These are phyloP conservation scores for Conus betulinus DNA, from an alignment of 1,140 invertebrate species.

Conservation along the genomic window DNA sequence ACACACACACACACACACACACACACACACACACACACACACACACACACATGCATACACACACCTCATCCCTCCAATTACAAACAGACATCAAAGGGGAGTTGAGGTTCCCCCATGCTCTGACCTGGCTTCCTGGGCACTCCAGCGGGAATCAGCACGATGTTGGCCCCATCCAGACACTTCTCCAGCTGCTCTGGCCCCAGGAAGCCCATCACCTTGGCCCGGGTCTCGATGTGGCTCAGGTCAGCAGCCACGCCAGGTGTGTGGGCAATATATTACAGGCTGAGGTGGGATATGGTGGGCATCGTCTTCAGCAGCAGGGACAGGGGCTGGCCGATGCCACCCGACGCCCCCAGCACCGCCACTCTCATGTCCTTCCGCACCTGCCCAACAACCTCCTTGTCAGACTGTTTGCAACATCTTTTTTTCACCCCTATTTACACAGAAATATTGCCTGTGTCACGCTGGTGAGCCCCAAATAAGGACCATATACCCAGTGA, in stretches of 20 bases:
- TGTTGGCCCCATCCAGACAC: slow-evolving; percentile 83
- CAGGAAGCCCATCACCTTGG: slow-evolving; percentile 88
- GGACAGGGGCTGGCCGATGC: slow-evolving; percentile 98
- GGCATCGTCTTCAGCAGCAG: slow-evolving; percentile 95
- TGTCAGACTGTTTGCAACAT: no score
- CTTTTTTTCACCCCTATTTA: no score
- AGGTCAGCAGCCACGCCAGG: slow-evolving; percentile 98
- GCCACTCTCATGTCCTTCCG: slow-evolving; percentile 85
- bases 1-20: no score
- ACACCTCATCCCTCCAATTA: no score
- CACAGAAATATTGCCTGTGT: no score
- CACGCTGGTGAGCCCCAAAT: no score
- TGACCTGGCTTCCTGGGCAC: slow-evolving; percentile 96
- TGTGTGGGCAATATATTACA: slow-evolving; percentile 98
- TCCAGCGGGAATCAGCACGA: slow-evolving; percentile 98
- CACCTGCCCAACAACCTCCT: neutral
- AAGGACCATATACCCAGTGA: no score
- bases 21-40: no score
- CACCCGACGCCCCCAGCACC: slow-evolving; percentile 96
- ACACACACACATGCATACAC: no score
- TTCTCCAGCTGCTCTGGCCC: slow-evolving; percentile 86
- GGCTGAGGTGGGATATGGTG: slow-evolving; percentile 85
- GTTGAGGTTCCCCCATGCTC: neutral
- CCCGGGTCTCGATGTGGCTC: slow-evolving; percentile 94
- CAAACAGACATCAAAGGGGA: no score